Evolutionary conservation across 2,888 invertebrate genomes (phyloP), one percentile per base, ranked within the genome.

Genomic region (Papilio protenor): DNA sequence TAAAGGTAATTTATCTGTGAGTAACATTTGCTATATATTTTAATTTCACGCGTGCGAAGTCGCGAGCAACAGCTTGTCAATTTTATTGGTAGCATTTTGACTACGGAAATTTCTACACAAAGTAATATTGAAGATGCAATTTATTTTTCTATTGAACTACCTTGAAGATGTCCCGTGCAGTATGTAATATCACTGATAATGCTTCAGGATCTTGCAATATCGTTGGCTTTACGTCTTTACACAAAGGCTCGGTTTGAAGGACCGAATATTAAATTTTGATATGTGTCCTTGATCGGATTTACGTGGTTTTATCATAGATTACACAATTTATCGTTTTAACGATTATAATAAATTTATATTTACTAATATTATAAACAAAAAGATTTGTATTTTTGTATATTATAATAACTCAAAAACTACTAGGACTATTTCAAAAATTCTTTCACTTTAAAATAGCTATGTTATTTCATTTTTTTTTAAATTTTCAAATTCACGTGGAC

Each of bases 151-250:
- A 76, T 77, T 69, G 64, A 23, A 79, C 76, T 77, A 59, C 47
- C 75, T 75, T 72, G 23, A 23, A 33, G 52, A 73, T 79, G 18
- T 47, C n/a, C 57, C 16, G 18, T 10, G 21, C 61, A n/a, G 59
- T 71, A 76, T 57, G 47, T 75, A 74, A 78, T 59, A 75, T 78
- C 75, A 45, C 55, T 72, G 73, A 78, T 78, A 73, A 75, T 18
- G 52, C 45, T 72, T 23, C 21, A 8, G 21, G 55, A 75, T 21
- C 10, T 18, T 73, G 72, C 75, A 75, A 73, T 78, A 75, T 72
- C 72, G 52, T 61, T 61, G 45, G 61, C 78, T 75, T 75, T 72
- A 59, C 52, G 47, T 61, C 69, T 21, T 49, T 27, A 73, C 72
- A 33, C 47, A 57, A 52, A 77, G 69, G 49, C 70, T 74, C 70